Percentiles rank a stretch among this genome's conserved stretches.
Conservation (phyloP, 2,888 invertebrate genomes). For the Gandaritis pyraliata region DNA sequence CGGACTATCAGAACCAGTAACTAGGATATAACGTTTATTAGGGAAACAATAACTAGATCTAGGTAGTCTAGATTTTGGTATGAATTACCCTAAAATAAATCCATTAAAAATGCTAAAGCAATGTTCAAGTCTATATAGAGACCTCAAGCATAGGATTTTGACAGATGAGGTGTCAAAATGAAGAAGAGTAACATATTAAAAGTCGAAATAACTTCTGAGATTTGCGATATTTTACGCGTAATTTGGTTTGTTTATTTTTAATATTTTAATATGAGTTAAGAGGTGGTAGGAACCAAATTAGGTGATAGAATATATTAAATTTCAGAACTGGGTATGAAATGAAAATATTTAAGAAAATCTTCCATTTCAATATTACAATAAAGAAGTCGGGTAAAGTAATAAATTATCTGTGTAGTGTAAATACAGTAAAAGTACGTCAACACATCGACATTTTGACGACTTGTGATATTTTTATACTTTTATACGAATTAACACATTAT, state of each 20-base stretch:
- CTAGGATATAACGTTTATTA: slow-evolving; percentile 33
- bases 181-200: too few species aligned
- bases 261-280: background rate
- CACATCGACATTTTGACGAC: slow-evolving; percentile 37
- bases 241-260: background rate
- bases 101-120: slow-evolving; percentile 16
- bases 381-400: slow-evolving; percentile 9
- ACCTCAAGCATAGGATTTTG: too few species aligned
- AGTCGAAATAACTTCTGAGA: slow-evolving; percentile 23
- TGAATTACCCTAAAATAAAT: background rate
- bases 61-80: background rate
- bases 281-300: background rate
- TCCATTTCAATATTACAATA: slow-evolving; percentile 8
- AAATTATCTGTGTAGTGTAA: slow-evolving; percentile 38
- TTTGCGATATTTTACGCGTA: slow-evolving; percentile 18
- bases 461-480: slow-evolving; percentile 55
- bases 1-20: slow-evolving; percentile 77
- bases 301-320: slow-evolving; percentile 14
- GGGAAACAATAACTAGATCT: background rate
- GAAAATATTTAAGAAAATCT: slow-evolving; percentile 14
- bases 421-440: slow-evolving; percentile 37
- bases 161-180: too few species aligned
- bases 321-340: slow-evolving; percentile 16
- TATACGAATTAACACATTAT: slow-evolving; percentile 52
- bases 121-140: too few species aligned